Base-by-base conservation (phyloP, 2,797 vertebrate genomes). In the Micropoecilia bifurca region DNA sequence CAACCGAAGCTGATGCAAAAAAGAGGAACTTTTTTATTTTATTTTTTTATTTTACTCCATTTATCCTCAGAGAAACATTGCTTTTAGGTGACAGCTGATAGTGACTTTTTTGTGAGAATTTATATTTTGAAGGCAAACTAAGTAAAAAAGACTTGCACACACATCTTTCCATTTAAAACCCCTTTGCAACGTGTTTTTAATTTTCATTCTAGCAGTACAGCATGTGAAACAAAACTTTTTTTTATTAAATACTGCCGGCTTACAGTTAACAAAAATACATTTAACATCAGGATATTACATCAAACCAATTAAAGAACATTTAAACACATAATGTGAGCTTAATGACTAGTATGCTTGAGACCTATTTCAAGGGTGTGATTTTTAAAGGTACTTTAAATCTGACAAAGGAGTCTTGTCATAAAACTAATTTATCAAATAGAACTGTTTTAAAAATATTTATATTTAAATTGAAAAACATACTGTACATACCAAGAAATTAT, bases 41-140 rank as follows among this genome's bases (percentile, higher is more conserved):
- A 1, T n/a, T 12, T 59, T 59, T 59, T 59, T 33, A 61, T 30
- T 59, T 59, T 33, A 61, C 79, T 59, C 77, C 78, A 85, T 75
- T 89, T 89, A 85, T 91, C 87, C 77, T 90, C 80, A 78, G 80
- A 89, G 85, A 89, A 87, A 91, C 79, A 83, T 91, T 87, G 87
- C 88, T 80, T 28, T 1, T 68, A 90, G 87, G 81, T 88, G 84
- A 91, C 85, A 87, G 82, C 10, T 13, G 78, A 87, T 80, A 85
- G 80, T 81, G 74, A 87, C 82, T 55, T 47, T 10, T 18, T 14
- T 28, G n/a, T 48, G 7, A 47, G 28, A 61, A 72, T 78, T 71
- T 76, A 76, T 73, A 74, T 47, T 3, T 68, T 82, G 76, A 82
- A 73, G 75, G 66, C 73, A 84, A 69, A 76, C 53, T 25, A 66